Conservation (phyloP, 1,140 invertebrate species). For the Drosophila trapezifrons region DNA sequence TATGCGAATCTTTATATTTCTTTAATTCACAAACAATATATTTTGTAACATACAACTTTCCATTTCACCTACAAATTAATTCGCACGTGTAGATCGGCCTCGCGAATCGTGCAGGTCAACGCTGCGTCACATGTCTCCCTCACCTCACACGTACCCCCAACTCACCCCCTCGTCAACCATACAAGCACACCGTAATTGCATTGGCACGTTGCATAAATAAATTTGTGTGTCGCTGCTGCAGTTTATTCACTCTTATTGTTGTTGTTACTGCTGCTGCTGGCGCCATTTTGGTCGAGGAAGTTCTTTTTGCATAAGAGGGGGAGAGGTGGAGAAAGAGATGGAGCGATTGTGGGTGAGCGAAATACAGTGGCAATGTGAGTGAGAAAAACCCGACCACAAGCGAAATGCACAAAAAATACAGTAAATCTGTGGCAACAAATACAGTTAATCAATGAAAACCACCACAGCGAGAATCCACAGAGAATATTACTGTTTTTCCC, state of each 20-base stretch:
- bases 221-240: constrained; percentile 30
- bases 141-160: constrained; percentile 1
- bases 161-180: constrained; percentile 5
- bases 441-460: constrained; percentile 3
- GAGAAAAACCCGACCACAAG: not conserved
- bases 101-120: constrained; percentile 22
- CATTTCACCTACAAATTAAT: constrained; percentile 4
- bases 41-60: constrained; percentile 1
- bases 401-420: not conserved
- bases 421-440: not conserved
- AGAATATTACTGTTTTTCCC: not conserved
- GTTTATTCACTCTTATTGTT: constrained; percentile 16
- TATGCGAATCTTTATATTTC: not conserved
- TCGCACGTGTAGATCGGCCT: constrained; percentile 28
- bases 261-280: constrained; percentile 9
- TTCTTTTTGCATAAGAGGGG: constrained; percentile 8
- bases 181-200: constrained; percentile 41
- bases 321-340: not conserved
- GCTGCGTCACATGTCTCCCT: constrained; percentile 22
- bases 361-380: not conserved
- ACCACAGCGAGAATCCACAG: not conserved
- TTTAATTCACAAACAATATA: not conserved
- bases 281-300: constrained; percentile 18
- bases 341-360: not conserved
- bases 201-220: constrained; percentile 54